Evolutionary conservation across 2,797 vertebrate species (phyloP).

Genomic region (Rhabdophis nuchalis): DNA sequence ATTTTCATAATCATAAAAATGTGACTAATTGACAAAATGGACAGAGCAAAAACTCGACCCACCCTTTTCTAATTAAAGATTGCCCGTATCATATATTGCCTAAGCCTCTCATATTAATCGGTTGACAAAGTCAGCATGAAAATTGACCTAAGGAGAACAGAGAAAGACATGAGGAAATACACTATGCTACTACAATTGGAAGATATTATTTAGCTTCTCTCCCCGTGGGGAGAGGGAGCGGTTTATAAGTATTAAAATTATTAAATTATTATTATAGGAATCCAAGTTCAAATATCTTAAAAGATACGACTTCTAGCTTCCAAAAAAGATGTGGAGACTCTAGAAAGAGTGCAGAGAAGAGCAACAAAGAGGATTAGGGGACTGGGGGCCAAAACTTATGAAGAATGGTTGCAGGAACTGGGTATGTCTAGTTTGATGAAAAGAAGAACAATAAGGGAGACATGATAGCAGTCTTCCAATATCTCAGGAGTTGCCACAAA

Average conservation of each 20-base stretch:
- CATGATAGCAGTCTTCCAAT: no score
- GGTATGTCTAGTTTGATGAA: no score
- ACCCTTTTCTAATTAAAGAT: conserved; percentile 23
- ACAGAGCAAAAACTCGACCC: neutral
- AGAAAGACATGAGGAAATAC: conserved; percentile 29
- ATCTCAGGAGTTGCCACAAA: no score
- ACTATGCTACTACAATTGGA: neutral
- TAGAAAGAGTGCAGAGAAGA: no score
- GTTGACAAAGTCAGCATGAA: conserved; percentile 2
- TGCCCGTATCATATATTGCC: neutral
- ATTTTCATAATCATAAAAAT: conserved; percentile 33
- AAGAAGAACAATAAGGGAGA: no score
- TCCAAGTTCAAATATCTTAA: neutral
- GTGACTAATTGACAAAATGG: neutral
- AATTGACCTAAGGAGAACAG: neutral
- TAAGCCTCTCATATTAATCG: neutral
- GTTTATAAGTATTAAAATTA: no score
- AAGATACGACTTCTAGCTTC: neutral
- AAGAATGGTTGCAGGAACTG: no score
- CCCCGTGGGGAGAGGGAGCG: no score
- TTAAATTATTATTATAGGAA: no score
- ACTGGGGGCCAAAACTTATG: no score
- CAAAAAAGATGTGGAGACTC: neutral
- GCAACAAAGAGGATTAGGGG: no score
- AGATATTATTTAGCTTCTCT: neutral